Evolutionary conservation across 2,113 vertebrate species (phyloP).

Genomic region (Pica pica): DNA sequence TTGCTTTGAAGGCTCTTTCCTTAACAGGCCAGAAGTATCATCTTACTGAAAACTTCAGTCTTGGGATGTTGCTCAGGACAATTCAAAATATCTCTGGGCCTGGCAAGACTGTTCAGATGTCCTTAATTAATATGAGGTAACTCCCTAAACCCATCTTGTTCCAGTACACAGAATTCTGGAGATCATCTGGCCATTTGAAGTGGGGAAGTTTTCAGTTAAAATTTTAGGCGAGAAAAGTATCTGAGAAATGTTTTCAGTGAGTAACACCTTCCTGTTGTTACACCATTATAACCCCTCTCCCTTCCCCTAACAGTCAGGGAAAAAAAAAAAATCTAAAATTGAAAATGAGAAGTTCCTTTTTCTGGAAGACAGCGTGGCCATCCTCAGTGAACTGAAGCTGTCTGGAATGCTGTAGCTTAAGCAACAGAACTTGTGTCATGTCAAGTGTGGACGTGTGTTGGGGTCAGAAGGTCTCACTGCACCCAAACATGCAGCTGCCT

Average conservation of each 20-base stretch:
- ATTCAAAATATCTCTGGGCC: neutral
- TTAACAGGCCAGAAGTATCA: neutral
- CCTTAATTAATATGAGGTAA: neutral
- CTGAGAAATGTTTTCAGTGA: neutral
- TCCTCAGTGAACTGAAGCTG: neutral
- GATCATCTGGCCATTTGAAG: neutral
- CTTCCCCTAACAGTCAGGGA: neutral
- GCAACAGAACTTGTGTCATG: neutral
- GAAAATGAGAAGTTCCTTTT: neutral
- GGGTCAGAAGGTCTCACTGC: neutral
- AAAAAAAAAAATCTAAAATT: neutral
- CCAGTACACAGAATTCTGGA: neutral
- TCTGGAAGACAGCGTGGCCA: neutral
- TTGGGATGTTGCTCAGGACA: neutral
- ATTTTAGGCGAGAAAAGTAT: neutral
- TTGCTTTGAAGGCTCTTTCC: neutral
- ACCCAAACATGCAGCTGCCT: neutral
- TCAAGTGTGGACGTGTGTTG: accelerated
- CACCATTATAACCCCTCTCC: neutral
- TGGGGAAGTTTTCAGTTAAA: neutral
- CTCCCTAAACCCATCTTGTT: neutral
- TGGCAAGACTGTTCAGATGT: neutral
- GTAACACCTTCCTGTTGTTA: neutral
- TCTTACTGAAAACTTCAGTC: neutral
- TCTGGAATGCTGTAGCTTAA: neutral